Evolutionary conservation across 2,797 vertebrate genomes (phyloP).

Genomic region (Coendou prehensilis): DNA sequence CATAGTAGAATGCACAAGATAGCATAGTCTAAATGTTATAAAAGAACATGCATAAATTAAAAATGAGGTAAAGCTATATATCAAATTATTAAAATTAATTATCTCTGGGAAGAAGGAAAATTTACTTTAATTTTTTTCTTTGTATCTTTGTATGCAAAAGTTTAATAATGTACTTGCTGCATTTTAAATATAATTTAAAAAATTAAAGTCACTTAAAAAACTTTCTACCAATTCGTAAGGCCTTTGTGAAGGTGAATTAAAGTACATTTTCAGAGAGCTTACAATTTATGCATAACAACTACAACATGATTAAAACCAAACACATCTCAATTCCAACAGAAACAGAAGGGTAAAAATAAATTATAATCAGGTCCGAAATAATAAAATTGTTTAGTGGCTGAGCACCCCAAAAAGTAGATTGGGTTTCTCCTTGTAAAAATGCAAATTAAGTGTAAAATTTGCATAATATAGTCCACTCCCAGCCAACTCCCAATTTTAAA

Average conservation of each 20-base stretch:
- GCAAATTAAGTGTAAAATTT: constrained; percentile 72
- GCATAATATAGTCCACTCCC: constrained; percentile 57
- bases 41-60: not conserved
- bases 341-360: constrained; percentile 74
- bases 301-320: constrained; percentile 73
- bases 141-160: constrained; percentile 37
- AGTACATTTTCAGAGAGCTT: constrained; percentile 44
- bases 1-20: not conserved
- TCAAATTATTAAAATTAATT: constrained; percentile 53
- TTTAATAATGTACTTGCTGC: constrained; percentile 54
- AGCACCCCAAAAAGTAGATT: constrained; percentile 9
- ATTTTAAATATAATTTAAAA: constrained; percentile 55
- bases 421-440: constrained; percentile 43
- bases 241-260: constrained; percentile 61
- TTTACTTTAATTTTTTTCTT: constrained; percentile 56
- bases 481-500: constrained; percentile 52
- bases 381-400: constrained; percentile 43
- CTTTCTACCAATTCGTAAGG: constrained; percentile 17
- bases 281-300: constrained; percentile 59
- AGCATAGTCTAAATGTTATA: not conserved
- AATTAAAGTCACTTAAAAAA: constrained; percentile 63
- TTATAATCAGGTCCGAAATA: constrained; percentile 58
- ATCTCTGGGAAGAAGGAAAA: constrained; percentile 20
- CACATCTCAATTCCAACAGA: constrained; percentile 68
- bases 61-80: constrained; percentile 16